Conservation (phyloP, 2,113 vertebrate genomes). For the Melanostigma gelatinosum region DNA sequence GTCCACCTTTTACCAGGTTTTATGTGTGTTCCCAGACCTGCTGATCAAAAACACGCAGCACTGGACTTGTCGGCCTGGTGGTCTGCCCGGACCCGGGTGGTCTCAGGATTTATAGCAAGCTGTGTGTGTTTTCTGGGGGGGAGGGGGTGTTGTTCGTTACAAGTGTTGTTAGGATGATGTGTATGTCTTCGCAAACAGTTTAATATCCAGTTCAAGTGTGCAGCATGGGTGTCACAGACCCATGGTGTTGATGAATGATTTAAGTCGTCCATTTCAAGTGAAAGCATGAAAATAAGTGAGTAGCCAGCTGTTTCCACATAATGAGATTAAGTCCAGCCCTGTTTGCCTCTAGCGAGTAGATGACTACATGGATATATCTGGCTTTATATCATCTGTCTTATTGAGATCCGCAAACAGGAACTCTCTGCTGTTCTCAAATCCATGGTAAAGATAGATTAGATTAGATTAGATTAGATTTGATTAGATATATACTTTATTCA, state of each 20-base stretch:
- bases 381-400: slow-evolving; percentile 18
- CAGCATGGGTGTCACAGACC: not conserved
- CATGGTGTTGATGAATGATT: not conserved
- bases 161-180: slow-evolving; percentile 35
- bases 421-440: not conserved
- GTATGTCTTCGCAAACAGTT: slow-evolving; percentile 10
- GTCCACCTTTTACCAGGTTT: slow-evolving; percentile 54
- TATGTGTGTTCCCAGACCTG: slow-evolving; percentile 65
- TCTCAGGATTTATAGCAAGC: slow-evolving; percentile 53
- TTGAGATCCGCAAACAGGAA: slow-evolving; percentile 17
- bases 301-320: not conserved
- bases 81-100: slow-evolving; percentile 61
- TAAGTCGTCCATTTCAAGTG: not conserved
- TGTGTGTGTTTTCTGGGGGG: slow-evolving; percentile 3
- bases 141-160: not conserved
- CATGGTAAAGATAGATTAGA: too few species aligned
- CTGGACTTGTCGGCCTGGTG: slow-evolving; percentile 41
- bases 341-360: not conserved
- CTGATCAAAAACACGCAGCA: slow-evolving; percentile 71
- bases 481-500: too few species aligned
- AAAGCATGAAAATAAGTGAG: slow-evolving; percentile 4
- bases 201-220: slow-evolving; percentile 23
- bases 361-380: not conserved
- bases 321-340: not conserved
- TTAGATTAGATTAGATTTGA: too few species aligned